Conservation (phyloP, 1,140 invertebrate species). For the Aphidius ervi region DNA sequence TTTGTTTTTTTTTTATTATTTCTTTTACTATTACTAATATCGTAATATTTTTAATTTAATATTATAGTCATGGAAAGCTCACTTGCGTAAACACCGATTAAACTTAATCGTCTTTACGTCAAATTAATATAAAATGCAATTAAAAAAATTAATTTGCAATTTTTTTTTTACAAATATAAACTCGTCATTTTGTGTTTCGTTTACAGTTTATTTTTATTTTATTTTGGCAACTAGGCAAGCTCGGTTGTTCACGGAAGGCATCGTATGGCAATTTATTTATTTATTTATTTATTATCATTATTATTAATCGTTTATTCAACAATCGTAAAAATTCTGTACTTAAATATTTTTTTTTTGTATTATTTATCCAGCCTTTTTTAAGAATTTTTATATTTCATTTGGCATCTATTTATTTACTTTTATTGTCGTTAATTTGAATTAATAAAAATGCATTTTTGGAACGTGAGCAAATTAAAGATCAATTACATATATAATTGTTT, state of each 20-base stretch:
- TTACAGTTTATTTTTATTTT: slow-evolving; percentile 27
- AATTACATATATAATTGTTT: not conserved
- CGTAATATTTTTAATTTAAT: slow-evolving; percentile 15
- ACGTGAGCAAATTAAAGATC: too few relatives aligned
- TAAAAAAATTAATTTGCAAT: slow-evolving; percentile 12
- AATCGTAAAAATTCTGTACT: slow-evolving; percentile 27
- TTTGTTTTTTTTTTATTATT: not conserved
- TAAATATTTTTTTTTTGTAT: slow-evolving; percentile 26
- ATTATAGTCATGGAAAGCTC: slow-evolving; percentile 49
- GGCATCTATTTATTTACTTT: not conserved
- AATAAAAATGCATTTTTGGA: too few relatives aligned
- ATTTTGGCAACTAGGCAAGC: slow-evolving; percentile 50
- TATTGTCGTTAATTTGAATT: too few relatives aligned
- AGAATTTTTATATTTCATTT: not conserved
- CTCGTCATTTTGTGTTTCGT: slow-evolving; percentile 15
- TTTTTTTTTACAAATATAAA: slow-evolving; percentile 23
- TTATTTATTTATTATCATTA: too few relatives aligned
- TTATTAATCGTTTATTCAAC: slow-evolving; percentile 39
- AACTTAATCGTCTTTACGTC: slow-evolving; percentile 22
- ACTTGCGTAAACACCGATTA: slow-evolving; percentile 42
- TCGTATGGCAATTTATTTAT: slow-evolving; percentile 41
- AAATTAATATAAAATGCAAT: slow-evolving; percentile 22
- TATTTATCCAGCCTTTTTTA: slow-evolving; percentile 36
- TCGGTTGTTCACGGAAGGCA: slow-evolving; percentile 55
- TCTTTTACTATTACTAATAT: slow-evolving; percentile 2